Evolutionary conservation across 2,113 vertebrate genomes (phyloP), one percentile per base, ranked within the genome.

Genomic region (Psilopogon haemacephalus): DNA sequence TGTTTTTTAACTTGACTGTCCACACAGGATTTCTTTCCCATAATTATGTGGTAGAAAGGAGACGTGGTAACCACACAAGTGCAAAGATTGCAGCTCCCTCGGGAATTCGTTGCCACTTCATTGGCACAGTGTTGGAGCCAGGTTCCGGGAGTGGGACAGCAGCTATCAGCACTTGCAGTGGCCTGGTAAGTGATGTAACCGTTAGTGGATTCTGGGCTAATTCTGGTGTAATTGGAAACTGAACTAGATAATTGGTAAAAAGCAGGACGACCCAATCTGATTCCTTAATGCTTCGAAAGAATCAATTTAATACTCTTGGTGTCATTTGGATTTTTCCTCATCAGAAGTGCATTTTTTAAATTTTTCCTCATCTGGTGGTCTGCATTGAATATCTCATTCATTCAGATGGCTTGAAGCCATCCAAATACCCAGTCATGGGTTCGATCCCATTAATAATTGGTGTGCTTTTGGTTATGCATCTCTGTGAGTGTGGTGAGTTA

Each of bases 151-250:
- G 63, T 0, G 99, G 99, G 37, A 98, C 94, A 1, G 98, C 99
- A 58, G 98, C 98, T 0, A 97, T 99, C 94, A 99, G 99, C 96
- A 97, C 98, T 37, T 99, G 99, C 88, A 95, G 86, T 42, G 99
- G 99, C 68, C 95, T 99, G 98, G 99, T 99, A 98, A 98, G 99
- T 97, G 54, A 6, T 32, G 28, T 60, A 55, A 69, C 28, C 26
- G 86, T 80, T 55, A 4, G 21, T 58, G 24, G n/a, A 2, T 59
- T 89, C 38, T 76, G 62, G 44, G 23, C 24, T 80, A 2, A 28
- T 76, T 55, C 38, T 85, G 30, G 2, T 78, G 20, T 80, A 27
- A 9, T 48, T 52, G 38, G 12, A 93, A 93, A 52, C 15, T 72
- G 28, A 73, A 26, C 8, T 65, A 40, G 21, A 37, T 5, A n/a